Conservation (phyloP, 1,140 invertebrate genomes). For the Octopus sinensis region DNA sequence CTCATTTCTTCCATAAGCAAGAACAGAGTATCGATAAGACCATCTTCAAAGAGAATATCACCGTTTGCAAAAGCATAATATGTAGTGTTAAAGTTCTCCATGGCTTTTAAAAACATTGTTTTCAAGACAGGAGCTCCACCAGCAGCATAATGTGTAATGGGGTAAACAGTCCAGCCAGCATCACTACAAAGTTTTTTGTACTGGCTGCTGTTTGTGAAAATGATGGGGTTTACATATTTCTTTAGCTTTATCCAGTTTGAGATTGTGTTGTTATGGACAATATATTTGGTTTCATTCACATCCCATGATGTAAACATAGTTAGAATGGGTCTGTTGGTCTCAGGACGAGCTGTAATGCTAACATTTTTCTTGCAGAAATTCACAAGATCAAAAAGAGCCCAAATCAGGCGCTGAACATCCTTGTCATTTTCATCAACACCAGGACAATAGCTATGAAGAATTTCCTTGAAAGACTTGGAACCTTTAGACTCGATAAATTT, state of each 20-base stretch:
- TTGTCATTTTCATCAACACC: not conserved
- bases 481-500: not conserved
- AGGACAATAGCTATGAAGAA: not conserved
- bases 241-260: constrained; percentile 25
- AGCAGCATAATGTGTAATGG: constrained; percentile 16
- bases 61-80: constrained; percentile 31
- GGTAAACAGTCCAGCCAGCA: constrained; percentile 24
- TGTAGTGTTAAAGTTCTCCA: constrained; percentile 20
- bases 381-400: not conserved
- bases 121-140: constrained; percentile 27
- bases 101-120: constrained; percentile 27
- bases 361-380: not conserved
- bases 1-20: constrained; percentile 13
- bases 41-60: constrained; percentile 31
- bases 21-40: constrained; percentile 20
- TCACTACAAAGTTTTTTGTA: not conserved
- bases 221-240: constrained; percentile 24
- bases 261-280: constrained; percentile 30
- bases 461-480: not conserved
- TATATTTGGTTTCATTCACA: constrained; percentile 21
- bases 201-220: constrained; percentile 25
- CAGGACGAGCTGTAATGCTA: not conserved
- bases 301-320: constrained; percentile 29
- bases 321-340: constrained; percentile 10
- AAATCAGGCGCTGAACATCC: not conserved